These are phyloP conservation scores for Ptychobarbus kaznakovi DNA, from an alignment of 2,797 vertebrate species.

Conservation along the genomic window DNA sequence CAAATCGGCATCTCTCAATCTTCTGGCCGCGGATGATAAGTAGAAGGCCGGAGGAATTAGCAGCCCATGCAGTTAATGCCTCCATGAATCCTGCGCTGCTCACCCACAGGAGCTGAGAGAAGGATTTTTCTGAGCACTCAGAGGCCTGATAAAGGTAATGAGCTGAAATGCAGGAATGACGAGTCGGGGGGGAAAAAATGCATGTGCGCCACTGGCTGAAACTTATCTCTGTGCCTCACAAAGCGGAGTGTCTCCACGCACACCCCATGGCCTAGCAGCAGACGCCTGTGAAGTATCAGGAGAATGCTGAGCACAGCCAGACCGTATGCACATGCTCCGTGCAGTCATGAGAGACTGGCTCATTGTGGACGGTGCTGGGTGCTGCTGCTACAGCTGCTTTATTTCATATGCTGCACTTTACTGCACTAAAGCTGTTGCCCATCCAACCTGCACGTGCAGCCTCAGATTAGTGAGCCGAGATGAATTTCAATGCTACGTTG, in stretches of 20 bases:
- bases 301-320: constrained; percentile 54
- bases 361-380: constrained; percentile 48
- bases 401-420: constrained; percentile 36
- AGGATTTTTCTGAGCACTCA: constrained; percentile 54
- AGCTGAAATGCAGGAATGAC: constrained; percentile 58
- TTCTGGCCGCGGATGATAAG: constrained; percentile 33
- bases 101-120: constrained; percentile 48
- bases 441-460: not conserved
- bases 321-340: constrained; percentile 58
- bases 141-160: constrained; percentile 63
- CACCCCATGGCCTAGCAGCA: constrained; percentile 52
- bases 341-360: constrained; percentile 38
- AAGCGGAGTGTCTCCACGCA: constrained; percentile 54
- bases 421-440: constrained; percentile 2
- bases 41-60: constrained; percentile 38
- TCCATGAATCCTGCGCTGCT: constrained; percentile 29
- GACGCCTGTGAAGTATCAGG: constrained; percentile 41
- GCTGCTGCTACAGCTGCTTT: constrained; percentile 43
- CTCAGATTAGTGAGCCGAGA: not conserved
- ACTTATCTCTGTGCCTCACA: constrained; percentile 62
- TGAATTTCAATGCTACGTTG: not conserved
- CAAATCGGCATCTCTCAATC: constrained; percentile 35
- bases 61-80: constrained; percentile 26
- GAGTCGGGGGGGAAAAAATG: constrained; percentile 36
- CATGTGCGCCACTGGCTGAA: constrained; percentile 48